A percentile compares a stretch with the other conserved stretches of the same genome.
Conservation (phyloP, 2,888 invertebrate genomes). For the Rhodophaea formosa region DNA sequence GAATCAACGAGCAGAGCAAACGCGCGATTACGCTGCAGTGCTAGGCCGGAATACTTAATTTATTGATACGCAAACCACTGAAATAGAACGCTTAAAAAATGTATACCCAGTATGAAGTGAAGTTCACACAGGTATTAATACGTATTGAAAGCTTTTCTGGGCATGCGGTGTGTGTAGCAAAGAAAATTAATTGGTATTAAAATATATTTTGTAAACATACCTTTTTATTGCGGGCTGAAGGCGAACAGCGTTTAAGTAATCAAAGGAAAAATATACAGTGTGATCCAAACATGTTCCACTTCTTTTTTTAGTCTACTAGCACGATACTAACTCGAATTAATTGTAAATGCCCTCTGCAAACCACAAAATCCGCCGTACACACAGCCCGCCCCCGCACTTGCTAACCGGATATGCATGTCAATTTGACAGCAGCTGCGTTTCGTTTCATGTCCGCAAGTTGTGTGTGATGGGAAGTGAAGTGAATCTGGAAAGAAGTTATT, state of each 20-base stretch:
- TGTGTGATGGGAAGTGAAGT: too few relatives aligned
- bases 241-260: not conserved
- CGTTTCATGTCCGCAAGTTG: not conserved
- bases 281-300: not conserved
- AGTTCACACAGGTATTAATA: not conserved
- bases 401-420: not conserved
- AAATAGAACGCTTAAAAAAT: not conserved
- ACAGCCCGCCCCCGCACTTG: not conserved
- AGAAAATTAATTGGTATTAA: not conserved
- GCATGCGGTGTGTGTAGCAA: not conserved
- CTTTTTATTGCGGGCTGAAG: not conserved
- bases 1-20: not conserved
- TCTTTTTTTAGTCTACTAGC: not conserved
- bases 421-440: not conserved
- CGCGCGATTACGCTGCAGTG: not conserved
- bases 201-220: constrained; percentile 1
- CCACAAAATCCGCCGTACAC: not conserved
- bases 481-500: too few relatives aligned
- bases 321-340: not conserved
- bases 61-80: not conserved
- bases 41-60: not conserved
- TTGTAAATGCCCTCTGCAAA: not conserved
- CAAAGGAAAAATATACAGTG: not conserved
- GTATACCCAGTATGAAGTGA: not conserved
- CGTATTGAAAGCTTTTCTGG: not conserved